Evolutionary conservation across 2,888 invertebrate species (phyloP), one percentile per base, ranked within the genome.

Genomic region (Aplocera efformata): DNA sequence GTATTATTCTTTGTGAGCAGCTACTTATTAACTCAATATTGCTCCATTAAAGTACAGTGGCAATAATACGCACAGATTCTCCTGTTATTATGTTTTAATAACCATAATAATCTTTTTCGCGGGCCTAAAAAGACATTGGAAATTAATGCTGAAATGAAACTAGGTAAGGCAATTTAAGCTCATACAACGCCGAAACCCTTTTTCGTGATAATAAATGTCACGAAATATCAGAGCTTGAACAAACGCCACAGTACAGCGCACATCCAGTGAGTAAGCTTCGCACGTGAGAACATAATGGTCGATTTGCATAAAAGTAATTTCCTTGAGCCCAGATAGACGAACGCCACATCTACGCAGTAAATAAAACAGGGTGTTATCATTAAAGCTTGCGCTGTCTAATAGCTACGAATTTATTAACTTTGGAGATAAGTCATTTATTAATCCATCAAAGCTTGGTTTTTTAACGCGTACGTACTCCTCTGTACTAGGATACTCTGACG

Each of bases 261-360:
- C 8, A 30, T 8, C n/a, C n/a, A n/a, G n/a, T n/a, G n/a, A n/a
- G n/a, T 52, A 53, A 55, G 56, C 53, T 54, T 56, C 56, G 57
- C 60, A 63, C 64, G 62, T 68, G 64, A 55, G 52, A 58, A 53
- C 59, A 57, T 62, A 68, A 72, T 58, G 60, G 58, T 61, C 61
- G 51, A 77, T 77, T 77, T 71, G 69, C 74, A 77, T 75, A 76
- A 72, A 76, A 74, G 73, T 77, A 74, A 78, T 79, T 78, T 76
- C 65, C 70, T 67, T 50, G 43, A 52, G 58, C 57, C 59, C 56
- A 56, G 61, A 48, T 54, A 51, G 48, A 47, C 42, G 36, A 39
- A 42, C 45, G 13, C 13, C 13, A 17, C 48, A 42, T 41, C 45
- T 38, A 33, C 48, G 41, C 32, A 45, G 43, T 45, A 34, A 56